Percentiles rank a stretch among this genome's conserved stretches.
These are phyloP conservation scores for Microcebus jonahi DNA, from an alignment of 2,113 vertebrate genomes.

Conservation along the genomic window DNA sequence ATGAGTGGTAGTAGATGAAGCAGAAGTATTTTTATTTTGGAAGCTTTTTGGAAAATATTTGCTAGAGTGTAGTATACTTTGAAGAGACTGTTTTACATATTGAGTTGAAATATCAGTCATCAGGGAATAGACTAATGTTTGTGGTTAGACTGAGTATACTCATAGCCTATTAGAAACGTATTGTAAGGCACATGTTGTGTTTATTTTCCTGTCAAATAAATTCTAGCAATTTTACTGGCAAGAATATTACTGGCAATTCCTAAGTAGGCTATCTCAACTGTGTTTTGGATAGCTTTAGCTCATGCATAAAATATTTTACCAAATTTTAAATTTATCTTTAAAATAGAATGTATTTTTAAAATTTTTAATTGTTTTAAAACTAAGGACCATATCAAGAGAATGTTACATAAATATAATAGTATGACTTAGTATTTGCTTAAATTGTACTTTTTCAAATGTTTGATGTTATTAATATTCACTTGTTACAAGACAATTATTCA, in stretches of 20 bases:
- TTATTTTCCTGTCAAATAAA: slow-evolving; percentile 45
- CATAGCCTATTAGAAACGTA: neutral
- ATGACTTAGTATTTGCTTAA: neutral
- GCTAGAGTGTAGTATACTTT: neutral
- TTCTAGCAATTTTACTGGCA: slow-evolving; percentile 12
- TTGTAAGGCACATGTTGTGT: neutral
- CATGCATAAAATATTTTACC: slow-evolving; percentile 23
- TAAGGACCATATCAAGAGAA: slow-evolving; percentile 3
- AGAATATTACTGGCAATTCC: neutral
- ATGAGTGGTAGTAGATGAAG: neutral
- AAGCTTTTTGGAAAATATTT: slow-evolving; percentile 53
- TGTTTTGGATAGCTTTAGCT: neutral
- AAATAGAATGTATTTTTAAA: neutral
- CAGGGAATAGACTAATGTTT: neutral
- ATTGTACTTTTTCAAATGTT: neutral
- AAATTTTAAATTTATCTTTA: neutral
- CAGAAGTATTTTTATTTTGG: slow-evolving; percentile 28
- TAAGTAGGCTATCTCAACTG: neutral
- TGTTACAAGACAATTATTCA: neutral
- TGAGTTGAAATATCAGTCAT: slow-evolving; percentile 34
- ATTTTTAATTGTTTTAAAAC: neutral
- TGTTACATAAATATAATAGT: neutral
- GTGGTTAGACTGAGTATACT: slow-evolving; percentile 21
- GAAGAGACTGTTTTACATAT: neutral
- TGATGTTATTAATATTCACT: slow-evolving; percentile 38